These are phyloP conservation scores for Nezara viridula DNA, from an alignment of 2,888 invertebrate species.

Conservation along the genomic window DNA sequence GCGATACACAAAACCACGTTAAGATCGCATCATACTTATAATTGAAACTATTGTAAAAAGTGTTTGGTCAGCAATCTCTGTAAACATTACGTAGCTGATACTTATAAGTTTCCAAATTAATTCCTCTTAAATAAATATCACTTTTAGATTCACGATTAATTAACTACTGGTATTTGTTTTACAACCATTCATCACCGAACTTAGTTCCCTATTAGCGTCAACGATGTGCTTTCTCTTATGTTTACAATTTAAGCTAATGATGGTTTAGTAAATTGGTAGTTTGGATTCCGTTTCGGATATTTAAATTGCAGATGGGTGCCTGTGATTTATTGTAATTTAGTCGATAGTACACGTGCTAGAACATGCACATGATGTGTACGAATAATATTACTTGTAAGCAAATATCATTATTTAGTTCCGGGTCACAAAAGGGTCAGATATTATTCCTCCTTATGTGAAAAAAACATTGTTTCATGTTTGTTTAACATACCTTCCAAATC, in stretches of 20 bases:
- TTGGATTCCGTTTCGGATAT: constrained; percentile 3
- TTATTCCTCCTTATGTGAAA: not conserved
- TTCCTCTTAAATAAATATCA: not conserved
- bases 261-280: constrained; percentile 38
- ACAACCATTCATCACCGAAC: not conserved
- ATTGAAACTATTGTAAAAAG: too few relatives aligned
- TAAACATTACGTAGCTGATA: too few relatives aligned
- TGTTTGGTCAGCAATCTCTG: too few relatives aligned
- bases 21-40: too few relatives aligned
- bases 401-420: not conserved
- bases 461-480: too few relatives aligned
- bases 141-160: not conserved
- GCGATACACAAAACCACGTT: too few relatives aligned
- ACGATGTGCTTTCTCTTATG: constrained; percentile 7
- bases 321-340: not conserved
- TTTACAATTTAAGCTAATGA: constrained; percentile 2
- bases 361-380: not conserved
- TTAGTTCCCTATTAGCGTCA: not conserved
- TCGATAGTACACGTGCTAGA: not conserved
- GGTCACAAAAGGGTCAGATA: not conserved
- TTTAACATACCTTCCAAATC: too few relatives aligned
- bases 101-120: not conserved
- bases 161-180: not conserved
- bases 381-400: not conserved
- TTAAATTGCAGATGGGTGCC: not conserved